Percentiles rank a stretch among this genome's conserved stretches.
phyloP scores from a whole-genome alignment of 2,888 invertebrate species.

The Cryptocephalus moraei region DNA sequence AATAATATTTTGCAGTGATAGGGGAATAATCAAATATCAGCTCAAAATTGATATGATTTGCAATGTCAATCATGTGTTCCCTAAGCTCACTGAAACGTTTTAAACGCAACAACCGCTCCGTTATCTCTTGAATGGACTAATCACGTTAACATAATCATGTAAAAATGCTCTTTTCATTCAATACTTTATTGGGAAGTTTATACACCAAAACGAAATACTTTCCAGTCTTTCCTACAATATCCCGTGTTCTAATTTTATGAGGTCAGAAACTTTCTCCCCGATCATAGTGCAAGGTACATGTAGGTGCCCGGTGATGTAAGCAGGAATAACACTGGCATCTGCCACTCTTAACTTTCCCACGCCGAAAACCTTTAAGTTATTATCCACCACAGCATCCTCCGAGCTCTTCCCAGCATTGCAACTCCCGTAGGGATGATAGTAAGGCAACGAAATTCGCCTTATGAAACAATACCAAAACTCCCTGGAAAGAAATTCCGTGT shows the following conservation, averaged over 20 bases:
- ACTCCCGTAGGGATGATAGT: constrained; percentile 57
- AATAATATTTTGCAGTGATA: too few species aligned
- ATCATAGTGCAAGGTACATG: constrained; percentile 1
- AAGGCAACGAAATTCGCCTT: constrained; percentile 17
- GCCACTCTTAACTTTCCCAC: constrained; percentile 47
- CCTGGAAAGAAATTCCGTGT: constrained; percentile 30
- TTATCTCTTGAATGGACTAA: too few species aligned
- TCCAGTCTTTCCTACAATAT: too few species aligned
- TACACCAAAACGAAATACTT: not conserved
- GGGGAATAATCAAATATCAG: too few species aligned
- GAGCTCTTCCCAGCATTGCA: constrained; percentile 29
- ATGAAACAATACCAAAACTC: constrained; percentile 58
- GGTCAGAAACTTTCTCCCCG: constrained; percentile 1
- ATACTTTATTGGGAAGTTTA: not conserved
- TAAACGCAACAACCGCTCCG: too few species aligned
- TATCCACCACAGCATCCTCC: constrained; percentile 52
- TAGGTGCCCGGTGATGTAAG: not conserved
- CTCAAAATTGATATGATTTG: too few species aligned
- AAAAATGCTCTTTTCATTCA: too few species aligned
- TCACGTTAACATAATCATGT: too few species aligned
- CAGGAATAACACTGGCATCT: constrained; percentile 54
- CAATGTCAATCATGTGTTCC: too few species aligned
- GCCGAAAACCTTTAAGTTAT: constrained; percentile 48
- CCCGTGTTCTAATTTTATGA: not conserved
- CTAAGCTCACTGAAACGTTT: too few species aligned